Percentiles rank a stretch among this genome's conserved stretches.
Conservation (phyloP, 2,797 vertebrate genomes). For the Florisuga fusca region DNA sequence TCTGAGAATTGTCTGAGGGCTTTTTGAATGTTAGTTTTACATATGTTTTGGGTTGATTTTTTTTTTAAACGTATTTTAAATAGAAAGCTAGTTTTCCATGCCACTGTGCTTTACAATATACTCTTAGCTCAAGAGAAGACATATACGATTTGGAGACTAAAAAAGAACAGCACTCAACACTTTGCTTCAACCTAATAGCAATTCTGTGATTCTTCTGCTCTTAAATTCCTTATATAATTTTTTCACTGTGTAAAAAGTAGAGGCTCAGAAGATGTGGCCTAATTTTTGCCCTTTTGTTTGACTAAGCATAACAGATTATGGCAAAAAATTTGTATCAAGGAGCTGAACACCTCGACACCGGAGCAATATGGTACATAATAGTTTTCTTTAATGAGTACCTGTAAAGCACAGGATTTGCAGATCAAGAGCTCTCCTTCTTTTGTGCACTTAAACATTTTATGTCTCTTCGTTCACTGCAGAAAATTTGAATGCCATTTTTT, state of each 20-base stretch:
- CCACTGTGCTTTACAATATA: not conserved
- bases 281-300: not conserved
- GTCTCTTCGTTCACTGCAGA: not conserved
- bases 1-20: not conserved
- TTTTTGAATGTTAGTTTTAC: not conserved
- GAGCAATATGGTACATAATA: not conserved
- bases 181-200: not conserved
- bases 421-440: not conserved
- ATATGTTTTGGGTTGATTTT: not conserved
- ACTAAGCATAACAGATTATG: not conserved
- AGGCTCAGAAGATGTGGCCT: not conserved
- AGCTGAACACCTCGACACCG: not conserved
- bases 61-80: not conserved
- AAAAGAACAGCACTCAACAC: not conserved
- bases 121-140: not conserved
- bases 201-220: not conserved
- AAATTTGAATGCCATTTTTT: not conserved
- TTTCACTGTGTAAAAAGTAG: not conserved
- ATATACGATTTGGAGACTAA: not conserved
- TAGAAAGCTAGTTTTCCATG: not conserved
- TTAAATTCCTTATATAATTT: not conserved
- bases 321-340: not conserved
- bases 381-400: not conserved
- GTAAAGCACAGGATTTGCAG: not conserved
- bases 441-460: not conserved